Base-by-base conservation (phyloP, 2,113 vertebrate species). In the Anoplopoma fimbria region DNA sequence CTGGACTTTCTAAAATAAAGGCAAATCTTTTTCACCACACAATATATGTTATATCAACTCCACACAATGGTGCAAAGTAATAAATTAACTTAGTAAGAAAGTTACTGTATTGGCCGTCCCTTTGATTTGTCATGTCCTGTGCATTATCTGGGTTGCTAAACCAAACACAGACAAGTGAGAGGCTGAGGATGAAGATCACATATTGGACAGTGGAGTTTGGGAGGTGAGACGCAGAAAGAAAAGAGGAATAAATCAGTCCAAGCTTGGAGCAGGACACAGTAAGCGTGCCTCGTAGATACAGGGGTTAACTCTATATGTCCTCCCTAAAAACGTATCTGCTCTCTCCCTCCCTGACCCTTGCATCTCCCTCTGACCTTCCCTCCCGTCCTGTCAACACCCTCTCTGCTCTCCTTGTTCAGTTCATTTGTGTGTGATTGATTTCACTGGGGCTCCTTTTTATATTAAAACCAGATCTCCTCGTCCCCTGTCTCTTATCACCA, bases 381-480 rank as follows among this genome's bases (percentile, higher is more conserved):
- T 40, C 71, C 40, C 5, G 27, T 34, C n/a, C 45, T 86, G 84
- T 87, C 87, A 81, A 55, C 86, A 70, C 63, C 75, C 73, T 51
- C 31, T 85, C 58, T 13, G 33, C 67, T 72, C 67, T 71, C 89
- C 87, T 77, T 38, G 40, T 58, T 85, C 70, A 53, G 72, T 79
- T 89, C 87, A 61, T 61, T 33, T 75, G 75, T 64, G 53, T 61
- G 49, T 78, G 87, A 88, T 87, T 86, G 76, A 92, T 91, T 78
- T 82, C 78, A 88, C 83, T 64, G 38, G 70, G 53, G 33, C 45
- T 83, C 51, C 58, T 62, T 74, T 75, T 89, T 67, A 79, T 83
- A 90, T 91, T 87, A 88, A 86, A 90, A 83, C 77, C 89, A 92
- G 77, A 84, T 89, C 82, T 83, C 6, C 61, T 42, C 60, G 25